These are phyloP conservation scores for Ophion ellenae DNA, from an alignment of 2,888 invertebrate genomes.

Conservation along the genomic window DNA sequence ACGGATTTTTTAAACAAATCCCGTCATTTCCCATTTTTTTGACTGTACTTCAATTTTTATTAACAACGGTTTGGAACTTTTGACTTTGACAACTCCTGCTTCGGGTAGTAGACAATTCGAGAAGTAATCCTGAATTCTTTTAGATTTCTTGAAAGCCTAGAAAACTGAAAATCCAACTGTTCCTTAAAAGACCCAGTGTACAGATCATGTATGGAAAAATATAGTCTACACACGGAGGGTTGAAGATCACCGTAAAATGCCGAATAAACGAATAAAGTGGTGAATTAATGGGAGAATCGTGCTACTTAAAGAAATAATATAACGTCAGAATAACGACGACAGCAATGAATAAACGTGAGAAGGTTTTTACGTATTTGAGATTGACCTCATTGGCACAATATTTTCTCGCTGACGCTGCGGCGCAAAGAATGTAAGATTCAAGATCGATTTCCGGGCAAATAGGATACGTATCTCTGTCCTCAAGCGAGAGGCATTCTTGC, in stretches of 20 bases:
- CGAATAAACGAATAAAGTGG: not conserved
- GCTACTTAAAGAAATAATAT: conserved; percentile 46
- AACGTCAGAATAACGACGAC: conserved; percentile 22
- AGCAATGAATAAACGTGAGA: conserved; percentile 64
- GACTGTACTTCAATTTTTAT: no score
- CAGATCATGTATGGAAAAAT: no score
- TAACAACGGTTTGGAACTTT: no score
- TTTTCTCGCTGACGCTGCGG: conserved; percentile 76
- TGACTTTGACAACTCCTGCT: no score
- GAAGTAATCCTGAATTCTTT: no score
- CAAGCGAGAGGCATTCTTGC: conserved; percentile 68
- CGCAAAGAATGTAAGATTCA: conserved; percentile 77
- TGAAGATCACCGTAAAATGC: not conserved
- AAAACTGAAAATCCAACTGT: no score
- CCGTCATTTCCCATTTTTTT: no score
- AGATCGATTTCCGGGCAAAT: conserved; percentile 75
- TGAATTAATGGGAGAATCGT: not conserved
- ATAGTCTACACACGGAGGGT: no score
- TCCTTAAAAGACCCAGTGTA: no score
- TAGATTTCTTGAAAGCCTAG: no score
- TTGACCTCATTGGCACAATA: conserved; percentile 74
- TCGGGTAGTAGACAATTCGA: no score
- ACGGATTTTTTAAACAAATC: no score
- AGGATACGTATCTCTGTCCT: conserved; percentile 76
- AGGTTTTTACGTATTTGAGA: conserved; percentile 69